Evolutionary conservation across 2,113 vertebrate genomes (phyloP).

Genomic region (Dasyornis broadbenti): DNA sequence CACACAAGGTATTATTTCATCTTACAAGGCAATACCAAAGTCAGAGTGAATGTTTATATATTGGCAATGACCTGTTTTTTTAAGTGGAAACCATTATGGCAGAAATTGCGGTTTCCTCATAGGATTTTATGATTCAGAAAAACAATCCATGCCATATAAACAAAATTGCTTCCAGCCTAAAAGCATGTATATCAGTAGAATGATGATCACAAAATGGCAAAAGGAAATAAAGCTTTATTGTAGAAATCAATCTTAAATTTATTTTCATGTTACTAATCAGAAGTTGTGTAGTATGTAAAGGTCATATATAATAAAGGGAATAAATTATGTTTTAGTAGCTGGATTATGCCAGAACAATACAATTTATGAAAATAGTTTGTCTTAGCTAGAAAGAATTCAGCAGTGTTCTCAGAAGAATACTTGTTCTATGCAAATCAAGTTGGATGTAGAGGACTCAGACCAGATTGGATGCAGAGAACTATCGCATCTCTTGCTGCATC

Average conservation of each 20-base stretch:
- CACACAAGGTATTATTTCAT: not conserved
- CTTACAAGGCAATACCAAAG: not conserved
- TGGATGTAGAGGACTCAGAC: not conserved
- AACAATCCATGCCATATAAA: conserved; percentile 1
- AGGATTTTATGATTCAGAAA: conserved; percentile 40
- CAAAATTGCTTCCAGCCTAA: not conserved
- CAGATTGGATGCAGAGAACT: not conserved
- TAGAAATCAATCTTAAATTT: not conserved
- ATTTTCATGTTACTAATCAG: not conserved
- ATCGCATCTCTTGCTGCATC: not conserved
- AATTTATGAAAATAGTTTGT: not conserved
- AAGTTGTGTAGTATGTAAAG: not conserved
- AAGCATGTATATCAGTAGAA: not conserved
- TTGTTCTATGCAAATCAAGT: not conserved
- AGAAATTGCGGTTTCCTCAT: not conserved
- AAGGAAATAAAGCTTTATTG: not conserved
- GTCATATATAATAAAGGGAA: not conserved
- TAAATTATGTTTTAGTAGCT: not conserved
- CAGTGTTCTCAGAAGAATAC: not conserved
- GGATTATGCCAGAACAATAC: not conserved
- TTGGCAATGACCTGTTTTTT: not conserved
- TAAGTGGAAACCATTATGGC: not conserved
- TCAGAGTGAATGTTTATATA: not conserved
- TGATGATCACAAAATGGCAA: not conserved
- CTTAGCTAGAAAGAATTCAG: conserved; percentile 18